Conservation (phyloP, 2,113 vertebrate species). For the Zosterops japonicus region DNA sequence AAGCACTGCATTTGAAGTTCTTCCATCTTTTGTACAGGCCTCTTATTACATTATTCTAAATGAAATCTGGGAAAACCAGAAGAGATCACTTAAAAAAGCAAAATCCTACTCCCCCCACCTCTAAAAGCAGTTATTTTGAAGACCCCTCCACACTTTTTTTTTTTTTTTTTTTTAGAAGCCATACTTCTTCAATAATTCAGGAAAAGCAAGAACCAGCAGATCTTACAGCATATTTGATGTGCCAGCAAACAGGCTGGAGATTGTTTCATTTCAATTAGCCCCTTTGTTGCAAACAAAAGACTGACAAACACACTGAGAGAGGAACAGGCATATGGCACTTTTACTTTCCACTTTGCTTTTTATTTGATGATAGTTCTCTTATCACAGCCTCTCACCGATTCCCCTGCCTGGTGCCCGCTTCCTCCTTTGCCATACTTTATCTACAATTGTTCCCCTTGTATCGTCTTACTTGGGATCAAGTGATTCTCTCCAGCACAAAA, state of each 20-base stretch:
- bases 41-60: background rate
- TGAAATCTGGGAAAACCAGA: background rate
- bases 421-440: constrained; percentile 70
- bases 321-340: constrained; percentile 74
- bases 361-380: constrained; percentile 55
- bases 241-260: constrained; percentile 84
- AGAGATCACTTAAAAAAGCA: background rate
- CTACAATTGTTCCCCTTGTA: constrained; percentile 67
- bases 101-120: background rate
- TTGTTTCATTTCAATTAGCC: constrained; percentile 89
- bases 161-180: constrained; percentile 58
- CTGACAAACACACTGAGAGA: constrained; percentile 81
- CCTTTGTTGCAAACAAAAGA: constrained; percentile 88
- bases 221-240: constrained; percentile 90
- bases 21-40: background rate
- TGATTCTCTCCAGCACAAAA: constrained; percentile 76
- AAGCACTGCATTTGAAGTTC: background rate
- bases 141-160: background rate
- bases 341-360: constrained; percentile 63
- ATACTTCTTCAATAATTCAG: constrained; percentile 87
- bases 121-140: background rate
- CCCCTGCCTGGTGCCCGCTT: constrained; percentile 49
- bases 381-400: constrained; percentile 65
- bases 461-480: constrained; percentile 87
- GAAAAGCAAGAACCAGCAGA: constrained; percentile 81